A percentile compares a stretch with the other conserved stretches of the same genome.
Conservation (phyloP, 2,888 invertebrate genomes). For the Cremastobaeus sp. region DNA sequence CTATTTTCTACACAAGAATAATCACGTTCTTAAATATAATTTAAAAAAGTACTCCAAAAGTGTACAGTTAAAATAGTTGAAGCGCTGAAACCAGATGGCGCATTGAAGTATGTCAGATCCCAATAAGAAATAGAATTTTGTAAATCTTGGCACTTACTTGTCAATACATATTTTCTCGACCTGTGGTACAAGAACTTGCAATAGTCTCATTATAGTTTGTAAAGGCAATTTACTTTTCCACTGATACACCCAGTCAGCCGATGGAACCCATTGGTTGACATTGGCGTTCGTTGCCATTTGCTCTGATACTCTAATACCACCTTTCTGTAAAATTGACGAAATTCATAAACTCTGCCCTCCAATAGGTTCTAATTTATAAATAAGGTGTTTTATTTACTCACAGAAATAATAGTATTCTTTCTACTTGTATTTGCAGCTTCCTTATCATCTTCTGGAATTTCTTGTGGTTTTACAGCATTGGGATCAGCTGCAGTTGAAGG, state of each 20-base stretch:
- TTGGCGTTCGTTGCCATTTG: slow-evolving; percentile 68
- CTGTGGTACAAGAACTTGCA: slow-evolving; percentile 99
- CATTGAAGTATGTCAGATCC: too few relatives aligned
- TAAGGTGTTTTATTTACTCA: too few relatives aligned
- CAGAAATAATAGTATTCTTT: slow-evolving; percentile 73
- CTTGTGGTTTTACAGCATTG: slow-evolving; percentile 61
- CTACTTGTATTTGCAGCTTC: slow-evolving; percentile 35
- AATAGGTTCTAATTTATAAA: too few relatives aligned
- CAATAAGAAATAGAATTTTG: too few relatives aligned
- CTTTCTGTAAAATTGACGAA: slow-evolving; percentile 78
- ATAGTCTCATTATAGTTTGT: slow-evolving; percentile 98
- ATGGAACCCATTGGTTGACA: slow-evolving; percentile 89
- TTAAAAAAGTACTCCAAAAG: too few relatives aligned
- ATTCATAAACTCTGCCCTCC: too few relatives aligned
- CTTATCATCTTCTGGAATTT: slow-evolving; percentile 62
- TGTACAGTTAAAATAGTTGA: too few relatives aligned
- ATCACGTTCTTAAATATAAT: too few relatives aligned
- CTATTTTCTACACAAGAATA: too few relatives aligned
- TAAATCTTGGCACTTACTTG: slow-evolving; percentile 67
- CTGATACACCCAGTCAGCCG: slow-evolving; percentile 95
- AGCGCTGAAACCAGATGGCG: too few relatives aligned
- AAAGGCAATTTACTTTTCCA: slow-evolving; percentile 98
- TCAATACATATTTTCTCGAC: slow-evolving; percentile 99
- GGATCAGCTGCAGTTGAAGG: slow-evolving; percentile 78
- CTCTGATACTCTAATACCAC: slow-evolving; percentile 82